Percentiles rank a stretch among this genome's conserved stretches.
Conservation (phyloP, 1,140 invertebrate genomes). For the Drosophila serrata region DNA sequence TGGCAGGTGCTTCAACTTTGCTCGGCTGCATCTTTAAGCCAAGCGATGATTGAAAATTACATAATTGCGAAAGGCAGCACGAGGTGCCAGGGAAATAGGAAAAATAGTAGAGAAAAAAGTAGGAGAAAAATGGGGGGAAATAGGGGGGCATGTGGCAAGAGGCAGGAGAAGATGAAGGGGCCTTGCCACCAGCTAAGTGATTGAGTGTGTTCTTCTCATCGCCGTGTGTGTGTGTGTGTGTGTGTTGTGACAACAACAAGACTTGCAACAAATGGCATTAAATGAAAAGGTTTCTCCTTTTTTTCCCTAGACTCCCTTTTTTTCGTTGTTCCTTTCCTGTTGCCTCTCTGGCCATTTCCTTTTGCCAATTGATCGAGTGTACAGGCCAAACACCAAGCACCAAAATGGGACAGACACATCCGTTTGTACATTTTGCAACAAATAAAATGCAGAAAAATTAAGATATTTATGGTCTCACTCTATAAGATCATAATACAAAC, state of each 20-base stretch:
- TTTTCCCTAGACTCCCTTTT: neutral
- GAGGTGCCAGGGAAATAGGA: slow-evolving; percentile 15
- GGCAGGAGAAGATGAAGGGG: slow-evolving; percentile 2
- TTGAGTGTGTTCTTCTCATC: slow-evolving; percentile 25
- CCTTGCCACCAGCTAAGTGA: slow-evolving; percentile 39
- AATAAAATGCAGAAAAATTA: neutral
- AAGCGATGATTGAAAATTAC: slow-evolving; percentile 80
- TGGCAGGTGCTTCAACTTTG: slow-evolving; percentile 74
- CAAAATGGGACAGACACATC: slow-evolving; percentile 41
- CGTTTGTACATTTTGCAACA: slow-evolving; percentile 23
- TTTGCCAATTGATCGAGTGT: slow-evolving; percentile 45
- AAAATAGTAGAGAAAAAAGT: neutral
- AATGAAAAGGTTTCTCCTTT: slow-evolving; percentile 45
- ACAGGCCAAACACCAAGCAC: slow-evolving; percentile 40
- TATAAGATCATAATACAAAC: neutral
- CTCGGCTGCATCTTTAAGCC: slow-evolving; percentile 73
- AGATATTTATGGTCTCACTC: neutral
- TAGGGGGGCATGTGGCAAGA: neutral
- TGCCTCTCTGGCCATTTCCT: slow-evolving; percentile 22
- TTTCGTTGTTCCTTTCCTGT: neutral
- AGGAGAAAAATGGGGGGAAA: neutral
- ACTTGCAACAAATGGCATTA: slow-evolving; percentile 34
- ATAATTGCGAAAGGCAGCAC: slow-evolving; percentile 68
- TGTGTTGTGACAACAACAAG: slow-evolving; percentile 30
- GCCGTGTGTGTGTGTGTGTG: slow-evolving; percentile 19